Percentiles rank a stretch among this genome's conserved stretches.
These are phyloP conservation scores for Tridacna gigas DNA, from an alignment of 2,888 invertebrate genomes.

Conservation along the genomic window DNA sequence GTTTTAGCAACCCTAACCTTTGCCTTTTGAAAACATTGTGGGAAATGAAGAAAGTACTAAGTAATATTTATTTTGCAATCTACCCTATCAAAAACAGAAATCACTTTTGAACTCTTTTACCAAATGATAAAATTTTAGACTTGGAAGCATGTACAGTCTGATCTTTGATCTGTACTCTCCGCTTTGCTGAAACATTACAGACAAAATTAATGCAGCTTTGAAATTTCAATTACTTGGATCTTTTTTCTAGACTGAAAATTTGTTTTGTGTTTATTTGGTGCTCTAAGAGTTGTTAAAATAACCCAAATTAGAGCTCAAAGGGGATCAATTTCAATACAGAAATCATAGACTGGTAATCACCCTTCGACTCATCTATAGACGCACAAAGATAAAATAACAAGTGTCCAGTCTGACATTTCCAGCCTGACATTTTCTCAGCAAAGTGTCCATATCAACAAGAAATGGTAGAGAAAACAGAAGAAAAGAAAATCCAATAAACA, in stretches of 20 bases:
- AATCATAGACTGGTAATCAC: background rate
- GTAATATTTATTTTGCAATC: background rate
- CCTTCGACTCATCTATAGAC: background rate
- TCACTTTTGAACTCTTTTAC: too few relatives aligned
- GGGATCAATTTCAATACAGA: background rate
- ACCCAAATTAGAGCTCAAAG: background rate
- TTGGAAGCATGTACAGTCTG: too few relatives aligned
- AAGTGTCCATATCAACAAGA: background rate
- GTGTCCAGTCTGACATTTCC: constrained; percentile 23
- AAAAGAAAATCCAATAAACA: background rate
- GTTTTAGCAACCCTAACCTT: too few relatives aligned
- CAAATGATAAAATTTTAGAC: too few relatives aligned
- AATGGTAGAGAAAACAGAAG: background rate
- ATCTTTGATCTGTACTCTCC: too few relatives aligned
- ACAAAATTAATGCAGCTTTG: too few relatives aligned
- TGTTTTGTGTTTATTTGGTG: too few relatives aligned
- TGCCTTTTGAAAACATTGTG: background rate
- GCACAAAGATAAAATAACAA: background rate
- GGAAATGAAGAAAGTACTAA: background rate
- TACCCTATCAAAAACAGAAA: background rate
- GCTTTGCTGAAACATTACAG: too few relatives aligned
- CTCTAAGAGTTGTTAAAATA: background rate
- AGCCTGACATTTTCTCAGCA: constrained; percentile 10
- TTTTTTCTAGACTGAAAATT: too few relatives aligned
- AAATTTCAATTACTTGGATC: too few relatives aligned